These are phyloP conservation scores for Hartigia nigra DNA, from an alignment of 2,888 invertebrate species.

Conservation along the genomic window DNA sequence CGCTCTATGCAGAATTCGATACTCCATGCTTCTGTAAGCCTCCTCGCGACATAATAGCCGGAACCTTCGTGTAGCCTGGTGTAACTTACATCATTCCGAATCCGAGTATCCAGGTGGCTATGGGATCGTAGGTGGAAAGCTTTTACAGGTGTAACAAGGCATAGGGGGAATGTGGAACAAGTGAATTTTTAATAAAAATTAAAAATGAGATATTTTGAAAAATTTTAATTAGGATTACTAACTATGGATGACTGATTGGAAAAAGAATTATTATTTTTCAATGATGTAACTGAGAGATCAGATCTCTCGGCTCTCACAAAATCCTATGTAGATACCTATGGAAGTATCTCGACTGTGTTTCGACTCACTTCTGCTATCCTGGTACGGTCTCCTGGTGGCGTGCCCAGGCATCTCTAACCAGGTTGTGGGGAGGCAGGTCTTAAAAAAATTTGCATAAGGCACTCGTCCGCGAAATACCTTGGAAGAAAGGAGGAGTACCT, in stretches of 20 bases:
- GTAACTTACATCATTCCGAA: background rate
- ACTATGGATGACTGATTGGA: background rate
- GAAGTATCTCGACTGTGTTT: background rate
- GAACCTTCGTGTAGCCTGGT: background rate
- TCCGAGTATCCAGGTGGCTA: background rate
- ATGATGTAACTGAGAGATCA: background rate
- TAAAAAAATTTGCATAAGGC: background rate
- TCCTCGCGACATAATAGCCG: background rate
- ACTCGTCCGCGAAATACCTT: background rate
- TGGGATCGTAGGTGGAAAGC: background rate
- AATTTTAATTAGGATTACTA: background rate
- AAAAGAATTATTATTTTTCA: background rate
- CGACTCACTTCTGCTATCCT: background rate
- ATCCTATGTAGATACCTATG: background rate
- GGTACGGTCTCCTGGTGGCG: background rate
- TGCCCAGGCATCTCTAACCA: background rate
- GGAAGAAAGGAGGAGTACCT: background rate
- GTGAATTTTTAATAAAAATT: background rate
- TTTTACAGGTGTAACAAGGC: background rate
- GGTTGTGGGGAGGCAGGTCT: background rate
- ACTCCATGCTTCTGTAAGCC: background rate
- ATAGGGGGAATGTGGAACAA: too few species aligned
- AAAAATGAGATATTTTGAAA: background rate
- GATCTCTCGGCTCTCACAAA: background rate
- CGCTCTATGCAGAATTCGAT: background rate